phyloP scores from a whole-genome alignment of 2,113 vertebrate genomes.

The Prunella himalayana region DNA sequence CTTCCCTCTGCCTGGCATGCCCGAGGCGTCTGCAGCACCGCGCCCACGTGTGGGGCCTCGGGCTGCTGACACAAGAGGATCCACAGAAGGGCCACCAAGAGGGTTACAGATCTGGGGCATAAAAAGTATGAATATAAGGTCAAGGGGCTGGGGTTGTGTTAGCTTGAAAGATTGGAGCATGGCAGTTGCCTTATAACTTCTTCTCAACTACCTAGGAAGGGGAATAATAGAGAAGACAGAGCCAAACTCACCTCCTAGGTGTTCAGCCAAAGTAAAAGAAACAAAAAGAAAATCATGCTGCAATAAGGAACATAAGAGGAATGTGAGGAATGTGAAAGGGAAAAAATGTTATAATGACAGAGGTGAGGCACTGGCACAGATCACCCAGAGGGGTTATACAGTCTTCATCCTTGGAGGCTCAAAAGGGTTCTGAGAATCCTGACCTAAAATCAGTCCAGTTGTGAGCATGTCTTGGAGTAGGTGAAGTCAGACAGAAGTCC shows the following conservation, averaged over 20 bases:
- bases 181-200: background rate
- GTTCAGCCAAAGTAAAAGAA: background rate
- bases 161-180: background rate
- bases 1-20: background rate
- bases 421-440: background rate
- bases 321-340: background rate
- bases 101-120: background rate
- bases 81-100: background rate
- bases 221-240: background rate
- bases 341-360: background rate
- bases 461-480: background rate
- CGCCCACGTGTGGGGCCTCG: background rate
- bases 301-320: background rate
- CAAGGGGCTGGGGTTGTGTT: background rate
- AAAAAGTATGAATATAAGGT: fast-evolving
- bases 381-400: background rate
- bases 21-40: background rate
- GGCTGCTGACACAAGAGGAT: background rate
- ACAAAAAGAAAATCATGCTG: background rate
- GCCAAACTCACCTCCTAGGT: background rate
- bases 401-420: background rate
- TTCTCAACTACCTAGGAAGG: background rate
- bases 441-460: background rate
- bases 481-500: background rate
- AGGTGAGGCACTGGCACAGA: background rate